phyloP scores from a whole-genome alignment of 1,140 invertebrate species.

The Vanessa tameamea region DNA sequence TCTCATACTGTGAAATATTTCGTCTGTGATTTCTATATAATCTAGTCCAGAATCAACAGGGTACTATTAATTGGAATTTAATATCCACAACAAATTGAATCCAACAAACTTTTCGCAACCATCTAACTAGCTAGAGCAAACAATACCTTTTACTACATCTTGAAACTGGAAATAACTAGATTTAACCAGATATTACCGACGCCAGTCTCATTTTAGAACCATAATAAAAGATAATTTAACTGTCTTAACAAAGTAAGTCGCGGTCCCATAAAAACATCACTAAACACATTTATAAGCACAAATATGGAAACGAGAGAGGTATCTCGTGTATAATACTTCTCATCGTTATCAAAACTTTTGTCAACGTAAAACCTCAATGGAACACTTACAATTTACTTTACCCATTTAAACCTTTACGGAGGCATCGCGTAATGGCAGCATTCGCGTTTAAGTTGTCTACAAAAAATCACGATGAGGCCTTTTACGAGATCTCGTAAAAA shows the following conservation, averaged over 20 bases:
- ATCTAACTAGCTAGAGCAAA: not conserved
- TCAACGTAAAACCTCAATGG: slow-evolving; percentile 18
- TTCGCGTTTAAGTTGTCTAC: slow-evolving; percentile 37
- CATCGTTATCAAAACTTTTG: slow-evolving; percentile 14
- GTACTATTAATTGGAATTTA: not conserved
- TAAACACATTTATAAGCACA: not conserved
- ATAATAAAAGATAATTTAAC: not conserved
- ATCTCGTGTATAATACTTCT: not conserved
- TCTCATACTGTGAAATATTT: too few species aligned
- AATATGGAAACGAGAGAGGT: not conserved
- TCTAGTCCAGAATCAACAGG: not conserved
- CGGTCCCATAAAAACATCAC: not conserved
- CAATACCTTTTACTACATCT: not conserved
- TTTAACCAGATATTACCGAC: not conserved
- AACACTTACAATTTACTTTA: slow-evolving; percentile 38
- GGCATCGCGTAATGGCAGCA: slow-evolving; percentile 28
- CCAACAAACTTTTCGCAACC: not conserved
- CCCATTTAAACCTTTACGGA: slow-evolving; percentile 36
- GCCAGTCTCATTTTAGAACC: not conserved
- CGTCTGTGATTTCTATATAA: too few species aligned
- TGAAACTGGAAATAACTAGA: slow-evolving; percentile 1
- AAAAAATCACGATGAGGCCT: slow-evolving; percentile 37
- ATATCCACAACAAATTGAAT: not conserved
- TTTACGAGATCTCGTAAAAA: slow-evolving; percentile 41
- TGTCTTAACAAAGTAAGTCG: not conserved